Percentiles rank a stretch among this genome's conserved stretches.
These are phyloP conservation scores for Sclerodermus sp. DNA, from an alignment of 2,888 invertebrate genomes.

Conservation along the genomic window DNA sequence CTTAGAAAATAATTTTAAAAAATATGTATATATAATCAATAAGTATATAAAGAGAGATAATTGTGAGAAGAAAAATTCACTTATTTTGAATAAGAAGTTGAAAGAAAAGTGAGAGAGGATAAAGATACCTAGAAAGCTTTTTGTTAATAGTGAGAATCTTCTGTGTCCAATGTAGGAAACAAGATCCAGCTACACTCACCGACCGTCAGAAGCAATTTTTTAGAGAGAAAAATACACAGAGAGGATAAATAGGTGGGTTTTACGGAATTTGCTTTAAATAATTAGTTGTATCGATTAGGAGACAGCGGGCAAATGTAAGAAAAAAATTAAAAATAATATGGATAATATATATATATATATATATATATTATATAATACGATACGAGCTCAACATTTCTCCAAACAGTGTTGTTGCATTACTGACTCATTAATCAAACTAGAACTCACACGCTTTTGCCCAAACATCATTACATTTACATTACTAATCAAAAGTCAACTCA, in stretches of 20 bases:
- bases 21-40: constrained; percentile 8
- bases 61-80: constrained; percentile 2
- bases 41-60: constrained; percentile 7
- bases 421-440: not conserved
- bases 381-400: not conserved
- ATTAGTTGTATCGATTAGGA: not conserved
- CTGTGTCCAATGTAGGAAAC: constrained; percentile 56
- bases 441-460: not conserved
- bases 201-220: constrained; percentile 50
- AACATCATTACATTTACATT: not conserved
- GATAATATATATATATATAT: not conserved
- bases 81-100: not conserved
- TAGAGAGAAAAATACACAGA: constrained; percentile 46
- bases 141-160: constrained; percentile 56
- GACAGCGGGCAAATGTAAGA: not conserved
- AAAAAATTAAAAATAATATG: not conserved
- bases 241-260: constrained; percentile 40
- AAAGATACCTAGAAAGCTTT: constrained; percentile 54
- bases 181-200: constrained; percentile 55
- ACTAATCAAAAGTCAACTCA: no score
- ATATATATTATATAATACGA: not conserved
- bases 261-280: constrained; percentile 7
- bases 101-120: constrained; percentile 21
- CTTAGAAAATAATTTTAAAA: not conserved
- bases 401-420: not conserved